phyloP scores from a whole-genome alignment of 64 coral and sea anemone genomes.

The Dendrophyllia cribrosa region DNA sequence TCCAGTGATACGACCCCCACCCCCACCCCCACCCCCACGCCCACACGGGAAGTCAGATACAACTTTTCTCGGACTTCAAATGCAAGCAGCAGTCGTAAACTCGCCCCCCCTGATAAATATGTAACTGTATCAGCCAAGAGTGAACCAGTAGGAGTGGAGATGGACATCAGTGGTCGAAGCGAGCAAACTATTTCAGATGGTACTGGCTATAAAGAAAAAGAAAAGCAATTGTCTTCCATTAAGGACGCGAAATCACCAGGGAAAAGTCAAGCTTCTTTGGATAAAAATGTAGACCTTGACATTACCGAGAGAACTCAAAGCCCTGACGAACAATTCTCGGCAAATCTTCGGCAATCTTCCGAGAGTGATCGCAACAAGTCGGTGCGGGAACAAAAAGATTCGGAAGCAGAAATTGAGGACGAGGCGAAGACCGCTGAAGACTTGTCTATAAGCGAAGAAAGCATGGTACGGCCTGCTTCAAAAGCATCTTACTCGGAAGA shows the following conservation, averaged over 20 bases:
- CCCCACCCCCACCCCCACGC: no score
- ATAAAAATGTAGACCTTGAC: slow-evolving; percentile 1
- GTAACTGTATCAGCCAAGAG: neutral
- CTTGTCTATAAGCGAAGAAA: slow-evolving; percentile 43
- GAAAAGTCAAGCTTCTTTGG: neutral
- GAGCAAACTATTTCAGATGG: slow-evolving; percentile 13
- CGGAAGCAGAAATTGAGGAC: slow-evolving; percentile 45
- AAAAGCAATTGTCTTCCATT: neutral
- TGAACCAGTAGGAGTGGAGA: neutral
- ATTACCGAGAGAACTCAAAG: neutral
- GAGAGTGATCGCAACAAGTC: neutral
- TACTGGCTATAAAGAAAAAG: slow-evolving; percentile 27
- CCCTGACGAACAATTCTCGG: neutral
- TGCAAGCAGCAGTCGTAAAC: slow-evolving; percentile 8
- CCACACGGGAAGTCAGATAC: slow-evolving; percentile 35
- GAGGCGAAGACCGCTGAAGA: slow-evolving; percentile 57
- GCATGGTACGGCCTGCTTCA: slow-evolving; percentile 31
- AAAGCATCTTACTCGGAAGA: slow-evolving; percentile 23
- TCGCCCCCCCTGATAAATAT: slow-evolving; percentile 3
- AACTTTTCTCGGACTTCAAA: slow-evolving; percentile 25
- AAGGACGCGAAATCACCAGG: neutral
- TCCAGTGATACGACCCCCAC: neutral
- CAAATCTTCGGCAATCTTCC: neutral
- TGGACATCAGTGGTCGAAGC: slow-evolving; percentile 22
- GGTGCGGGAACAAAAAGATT: neutral